Evolutionary conservation across 37 sponge, comb jelly and placozoan genomes (phyloP).

Genomic region (Beroe forskalii): DNA sequence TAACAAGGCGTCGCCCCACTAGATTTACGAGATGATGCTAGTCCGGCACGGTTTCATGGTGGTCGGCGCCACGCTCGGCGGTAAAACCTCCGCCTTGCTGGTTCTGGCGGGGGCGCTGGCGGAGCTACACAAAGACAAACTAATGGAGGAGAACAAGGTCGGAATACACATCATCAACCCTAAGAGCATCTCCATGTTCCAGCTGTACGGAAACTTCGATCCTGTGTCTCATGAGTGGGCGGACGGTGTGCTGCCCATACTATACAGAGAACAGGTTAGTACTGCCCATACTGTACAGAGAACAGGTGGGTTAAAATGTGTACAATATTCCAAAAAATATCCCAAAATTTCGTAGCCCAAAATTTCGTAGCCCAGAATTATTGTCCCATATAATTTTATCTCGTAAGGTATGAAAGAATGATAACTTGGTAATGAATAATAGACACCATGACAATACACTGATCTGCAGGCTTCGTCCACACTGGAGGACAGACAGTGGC

Average conservation of each 20-base stretch:
- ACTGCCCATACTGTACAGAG: slow-evolving; percentile 89
- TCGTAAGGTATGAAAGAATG: too few species aligned
- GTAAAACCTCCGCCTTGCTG: slow-evolving; percentile 50
- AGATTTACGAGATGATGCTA: slow-evolving; percentile 68
- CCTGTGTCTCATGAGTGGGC: slow-evolving; percentile 66
- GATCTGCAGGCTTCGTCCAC: slow-evolving; percentile 85
- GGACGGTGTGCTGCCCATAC: slow-evolving; percentile 81
- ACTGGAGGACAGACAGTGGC: slow-evolving; percentile 91
- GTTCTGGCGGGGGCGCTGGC: slow-evolving; percentile 61
- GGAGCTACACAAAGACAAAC: slow-evolving; percentile 1
- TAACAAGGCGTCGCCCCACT: too few species aligned
- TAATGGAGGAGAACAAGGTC: slow-evolving; percentile 35
- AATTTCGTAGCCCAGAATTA: too few species aligned
- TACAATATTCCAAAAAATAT: too few species aligned
- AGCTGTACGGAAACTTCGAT: slow-evolving; percentile 65
- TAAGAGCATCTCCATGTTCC: slow-evolving; percentile 63
- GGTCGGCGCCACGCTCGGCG: slow-evolving; percentile 62
- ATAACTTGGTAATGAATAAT: too few species aligned
- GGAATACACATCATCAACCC: slow-evolving; percentile 65
- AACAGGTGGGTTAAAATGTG: slow-evolving; percentile 61
- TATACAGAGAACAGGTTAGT: slow-evolving; percentile 78
- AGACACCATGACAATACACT: too few species aligned
- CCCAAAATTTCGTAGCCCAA: too few species aligned
- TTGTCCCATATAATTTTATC: too few species aligned
- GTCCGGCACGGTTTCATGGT: slow-evolving; percentile 66